Evolutionary conservation across 2,797 vertebrate genomes (phyloP).

Genomic region (Allobates femoralis): DNA sequence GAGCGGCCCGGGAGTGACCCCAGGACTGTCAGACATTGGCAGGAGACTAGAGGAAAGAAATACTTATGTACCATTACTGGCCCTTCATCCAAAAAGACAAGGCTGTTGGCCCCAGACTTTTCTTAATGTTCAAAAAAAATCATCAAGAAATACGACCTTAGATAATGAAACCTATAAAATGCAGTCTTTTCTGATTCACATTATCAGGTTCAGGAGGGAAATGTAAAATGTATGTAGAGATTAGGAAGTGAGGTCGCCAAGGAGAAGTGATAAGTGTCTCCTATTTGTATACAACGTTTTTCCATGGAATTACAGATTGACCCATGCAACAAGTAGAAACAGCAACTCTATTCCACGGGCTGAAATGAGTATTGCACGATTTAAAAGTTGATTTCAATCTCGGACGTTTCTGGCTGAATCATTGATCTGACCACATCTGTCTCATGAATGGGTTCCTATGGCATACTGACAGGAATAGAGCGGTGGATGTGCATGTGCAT

Average conservation of each 20-base stretch:
- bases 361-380: not conserved
- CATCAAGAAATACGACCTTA: not conserved
- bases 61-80: accelerated
- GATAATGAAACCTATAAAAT: not conserved
- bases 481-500: too few relatives aligned
- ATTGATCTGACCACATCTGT: too few relatives aligned
- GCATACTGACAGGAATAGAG: too few relatives aligned
- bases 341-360: not conserved
- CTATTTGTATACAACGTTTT: not conserved
- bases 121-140: not conserved
- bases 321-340: not conserved
- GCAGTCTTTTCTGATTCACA: constrained; percentile 21
- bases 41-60: constrained; percentile 44
- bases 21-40: constrained; percentile 62
- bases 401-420: too few relatives aligned
- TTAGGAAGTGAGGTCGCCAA: not conserved
- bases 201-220: constrained; percentile 26
- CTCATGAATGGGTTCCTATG: too few relatives aligned
- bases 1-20: constrained; percentile 70
- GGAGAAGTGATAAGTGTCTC: not conserved
- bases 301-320: not conserved
- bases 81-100: constrained; percentile 37
- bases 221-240: constrained; percentile 10
- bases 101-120: constrained; percentile 43
- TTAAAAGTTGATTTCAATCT: not conserved